phyloP scores from a whole-genome alignment of 2,797 vertebrate genomes.

The Corythornis leucogaster region DNA sequence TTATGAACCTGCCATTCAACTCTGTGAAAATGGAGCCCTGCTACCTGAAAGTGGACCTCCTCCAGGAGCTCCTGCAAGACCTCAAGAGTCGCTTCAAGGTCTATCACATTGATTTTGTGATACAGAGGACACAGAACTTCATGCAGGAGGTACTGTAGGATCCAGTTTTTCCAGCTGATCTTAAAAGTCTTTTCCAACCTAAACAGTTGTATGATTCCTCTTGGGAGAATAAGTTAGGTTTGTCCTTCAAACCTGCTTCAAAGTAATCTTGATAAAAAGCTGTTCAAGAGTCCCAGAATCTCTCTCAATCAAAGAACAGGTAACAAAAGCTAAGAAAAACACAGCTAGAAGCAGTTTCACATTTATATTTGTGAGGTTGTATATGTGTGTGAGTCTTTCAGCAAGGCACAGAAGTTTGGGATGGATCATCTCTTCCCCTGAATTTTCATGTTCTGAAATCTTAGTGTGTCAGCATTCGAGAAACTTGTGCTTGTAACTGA shows the following conservation, averaged over 20 bases:
- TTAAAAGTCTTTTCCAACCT: not conserved
- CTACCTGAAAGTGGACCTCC: conserved; percentile 82
- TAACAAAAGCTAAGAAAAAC: not conserved
- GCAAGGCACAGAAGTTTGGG: not conserved
- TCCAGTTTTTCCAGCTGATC: not conserved
- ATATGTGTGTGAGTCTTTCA: not conserved
- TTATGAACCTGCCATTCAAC: conserved; percentile 77
- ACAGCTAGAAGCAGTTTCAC: not conserved
- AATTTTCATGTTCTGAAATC: not conserved
- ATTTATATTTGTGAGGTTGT: not conserved
- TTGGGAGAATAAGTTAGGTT: conserved; percentile 11
- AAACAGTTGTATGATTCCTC: not conserved
- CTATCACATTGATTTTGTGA: conserved; percentile 79
- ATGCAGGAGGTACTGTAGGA: conserved; percentile 88
- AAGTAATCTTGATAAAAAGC: conserved; percentile 19
- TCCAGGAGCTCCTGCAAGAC: conserved; percentile 83
- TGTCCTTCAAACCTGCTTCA: not conserved
- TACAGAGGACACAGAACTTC: conserved; percentile 89
- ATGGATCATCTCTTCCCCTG: not conserved
- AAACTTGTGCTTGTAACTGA: not conserved
- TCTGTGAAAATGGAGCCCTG: conserved; percentile 84
- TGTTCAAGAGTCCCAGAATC: not conserved
- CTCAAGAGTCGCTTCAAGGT: conserved; percentile 87
- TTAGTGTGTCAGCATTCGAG: not conserved
- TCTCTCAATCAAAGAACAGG: not conserved